Base-by-base conservation (phyloP, 35 echinoderm and acorn worm species). In the Apostichopus parvimensis region DNA sequence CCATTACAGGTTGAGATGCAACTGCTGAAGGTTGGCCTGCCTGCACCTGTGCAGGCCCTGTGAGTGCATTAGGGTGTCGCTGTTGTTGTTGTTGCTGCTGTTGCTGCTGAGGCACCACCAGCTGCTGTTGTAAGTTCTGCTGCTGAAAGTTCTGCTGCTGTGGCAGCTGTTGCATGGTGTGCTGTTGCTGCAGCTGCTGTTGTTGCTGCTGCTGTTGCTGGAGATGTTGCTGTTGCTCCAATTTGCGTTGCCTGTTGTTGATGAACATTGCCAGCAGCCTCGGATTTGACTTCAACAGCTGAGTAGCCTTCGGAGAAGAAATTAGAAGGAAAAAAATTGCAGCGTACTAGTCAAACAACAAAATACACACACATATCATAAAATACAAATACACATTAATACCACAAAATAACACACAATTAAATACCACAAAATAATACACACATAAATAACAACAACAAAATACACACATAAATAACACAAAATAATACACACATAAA, bases 261-360 rank as follows among this genome's bases (percentile, higher is more conserved):
- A 98, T 98, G 82, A 98, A 96, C 24, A 95, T 90, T 15, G 97
- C 94, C 93, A 98, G 95, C 56, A 98, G 93, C 80, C 93, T 93
- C 62, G 97, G 97, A 87, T 98, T 98, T n/a, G 92, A 94, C 91
- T 96, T 98, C 15, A 98, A 91, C 26, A 98, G 34, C 93, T 92
- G 79, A 64, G 76, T 89, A 92, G 66, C 73, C 88, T 90, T 17
- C 22, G 22, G 18, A 78, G 72, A 72, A n/a, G 56, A 45, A 45
- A 45, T 45, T 45, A 45, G 34, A 45, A 45, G 1, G 34, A 45
- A 45, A 45, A 45, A 45, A 45, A 45, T 45, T 45, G 34, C 34
- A 45, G 34, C 34, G 34, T 45, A 45, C 34, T 45, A 45, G 34
- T 45, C 34, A 45, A 45, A 45, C 34, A 45, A 45, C 34, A 45